Evolutionary conservation across 2,888 invertebrate species (phyloP).

Genomic region (Hemicrepidius hirtus): DNA sequence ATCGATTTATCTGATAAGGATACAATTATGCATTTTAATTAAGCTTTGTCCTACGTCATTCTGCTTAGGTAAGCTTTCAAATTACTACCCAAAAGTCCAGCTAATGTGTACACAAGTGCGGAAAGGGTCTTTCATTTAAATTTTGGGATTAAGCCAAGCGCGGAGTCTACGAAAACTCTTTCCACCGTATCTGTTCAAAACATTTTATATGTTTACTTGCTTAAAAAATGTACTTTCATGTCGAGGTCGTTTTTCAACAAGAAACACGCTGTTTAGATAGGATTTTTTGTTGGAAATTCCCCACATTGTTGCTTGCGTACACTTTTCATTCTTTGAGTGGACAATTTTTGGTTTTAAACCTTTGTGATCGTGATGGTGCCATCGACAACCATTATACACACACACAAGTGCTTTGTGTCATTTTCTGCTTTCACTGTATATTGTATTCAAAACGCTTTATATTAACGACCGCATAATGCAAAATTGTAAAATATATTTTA

Average conservation of each 20-base stretch:
- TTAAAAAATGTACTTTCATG: constrained; percentile 26
- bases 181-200: background rate
- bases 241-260: constrained; percentile 18
- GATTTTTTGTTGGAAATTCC: background rate
- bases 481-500: constrained; percentile 32
- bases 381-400: constrained; percentile 12
- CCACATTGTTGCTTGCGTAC: background rate
- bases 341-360: background rate
- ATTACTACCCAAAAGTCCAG: constrained; percentile 47
- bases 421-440: constrained; percentile 15
- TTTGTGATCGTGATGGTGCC: background rate
- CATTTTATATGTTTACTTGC: constrained; percentile 22
- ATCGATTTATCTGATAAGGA: constrained; percentile 42
- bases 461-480: constrained; percentile 32
- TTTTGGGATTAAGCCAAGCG: constrained; percentile 30
- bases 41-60: constrained; percentile 44
- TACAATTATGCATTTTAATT: constrained; percentile 50
- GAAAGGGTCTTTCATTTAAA: constrained; percentile 47
- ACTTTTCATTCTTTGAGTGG: background rate
- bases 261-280: constrained; percentile 4
- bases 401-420: constrained; percentile 14
- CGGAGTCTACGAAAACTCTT: constrained; percentile 22
- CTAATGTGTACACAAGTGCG: constrained; percentile 46
- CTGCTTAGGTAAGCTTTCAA: constrained; percentile 49
- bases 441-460: constrained; percentile 22